These are phyloP conservation scores for Agapornis roseicollis DNA, from an alignment of 2,113 vertebrate species.

Conservation along the genomic window DNA sequence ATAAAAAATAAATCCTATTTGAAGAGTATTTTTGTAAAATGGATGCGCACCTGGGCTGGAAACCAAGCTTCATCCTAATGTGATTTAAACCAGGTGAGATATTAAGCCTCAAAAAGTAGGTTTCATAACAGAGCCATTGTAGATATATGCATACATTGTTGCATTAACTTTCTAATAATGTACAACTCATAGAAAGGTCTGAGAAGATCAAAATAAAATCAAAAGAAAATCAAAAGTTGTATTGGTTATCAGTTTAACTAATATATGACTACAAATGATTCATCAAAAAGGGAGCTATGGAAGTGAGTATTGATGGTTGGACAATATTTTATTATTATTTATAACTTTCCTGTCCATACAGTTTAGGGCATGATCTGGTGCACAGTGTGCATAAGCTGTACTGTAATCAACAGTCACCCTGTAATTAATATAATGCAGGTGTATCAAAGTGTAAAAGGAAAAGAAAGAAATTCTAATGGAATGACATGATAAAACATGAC, in stretches of 20 bases:
- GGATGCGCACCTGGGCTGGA: background rate
- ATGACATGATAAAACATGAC: background rate
- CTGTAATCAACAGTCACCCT: background rate
- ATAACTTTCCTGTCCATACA: background rate
- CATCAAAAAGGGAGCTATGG: background rate
- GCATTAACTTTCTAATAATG: background rate
- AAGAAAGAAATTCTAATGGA: background rate
- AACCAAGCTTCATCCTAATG: slow-evolving; percentile 28
- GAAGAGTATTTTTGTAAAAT: slow-evolving; percentile 2
- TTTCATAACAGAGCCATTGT: slow-evolving; percentile 1
- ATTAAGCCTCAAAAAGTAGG: background rate
- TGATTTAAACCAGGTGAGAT: slow-evolving; percentile 20
- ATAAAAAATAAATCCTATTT: slow-evolving; percentile 30
- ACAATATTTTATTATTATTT: background rate
- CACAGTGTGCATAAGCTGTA: background rate
- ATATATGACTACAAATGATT: background rate
- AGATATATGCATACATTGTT: background rate
- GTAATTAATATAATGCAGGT: background rate
- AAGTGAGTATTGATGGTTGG: background rate
- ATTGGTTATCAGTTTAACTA: background rate
- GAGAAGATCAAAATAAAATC: background rate
- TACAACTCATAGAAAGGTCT: background rate
- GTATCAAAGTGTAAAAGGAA: background rate
- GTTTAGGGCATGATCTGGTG: background rate
- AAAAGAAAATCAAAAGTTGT: background rate